Percentiles rank a stretch among this genome's conserved stretches.
These are phyloP conservation scores for Tenebrosternarchus preto DNA, from an alignment of 2,113 vertebrate genomes.

Conservation along the genomic window DNA sequence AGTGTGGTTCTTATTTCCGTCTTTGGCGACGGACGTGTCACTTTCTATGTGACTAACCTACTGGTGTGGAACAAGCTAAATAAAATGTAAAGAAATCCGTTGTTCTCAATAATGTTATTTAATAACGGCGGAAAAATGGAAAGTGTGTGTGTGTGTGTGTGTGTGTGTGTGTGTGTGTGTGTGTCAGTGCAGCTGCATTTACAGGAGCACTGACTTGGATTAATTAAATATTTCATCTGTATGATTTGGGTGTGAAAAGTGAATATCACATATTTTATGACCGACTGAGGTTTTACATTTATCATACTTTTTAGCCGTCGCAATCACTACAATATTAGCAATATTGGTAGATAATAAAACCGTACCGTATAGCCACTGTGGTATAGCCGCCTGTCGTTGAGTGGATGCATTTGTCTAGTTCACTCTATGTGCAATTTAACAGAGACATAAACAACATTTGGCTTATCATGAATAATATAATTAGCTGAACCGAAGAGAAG, in stretches of 20 bases:
- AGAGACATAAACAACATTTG: background rate
- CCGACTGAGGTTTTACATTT: too few relatives aligned
- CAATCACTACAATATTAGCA: background rate
- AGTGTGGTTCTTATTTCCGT: conserved; percentile 50
- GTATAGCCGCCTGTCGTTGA: background rate
- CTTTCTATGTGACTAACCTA: conserved; percentile 15
- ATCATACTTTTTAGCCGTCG: too few relatives aligned
- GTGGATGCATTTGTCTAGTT: conserved; percentile 18
- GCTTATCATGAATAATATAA: conserved; percentile 7
- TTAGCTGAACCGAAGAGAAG: background rate
- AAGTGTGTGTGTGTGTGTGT: conserved; percentile 26
- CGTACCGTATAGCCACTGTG: background rate
- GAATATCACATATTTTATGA: too few relatives aligned
- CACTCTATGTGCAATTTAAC: background rate
- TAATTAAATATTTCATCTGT: background rate
- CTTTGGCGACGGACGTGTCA: conserved; percentile 30
- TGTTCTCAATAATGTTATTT: too few relatives aligned
- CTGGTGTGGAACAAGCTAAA: background rate
- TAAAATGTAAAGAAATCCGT: background rate
- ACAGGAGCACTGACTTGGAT: background rate
- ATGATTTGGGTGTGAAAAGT: background rate
- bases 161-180: conserved; percentile 3
- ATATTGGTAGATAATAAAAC: background rate
- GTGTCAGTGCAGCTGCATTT: conserved; percentile 9
- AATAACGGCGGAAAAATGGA: background rate